Evolutionary conservation across 2,113 vertebrate genomes (phyloP).

Genomic region (Progne subis): DNA sequence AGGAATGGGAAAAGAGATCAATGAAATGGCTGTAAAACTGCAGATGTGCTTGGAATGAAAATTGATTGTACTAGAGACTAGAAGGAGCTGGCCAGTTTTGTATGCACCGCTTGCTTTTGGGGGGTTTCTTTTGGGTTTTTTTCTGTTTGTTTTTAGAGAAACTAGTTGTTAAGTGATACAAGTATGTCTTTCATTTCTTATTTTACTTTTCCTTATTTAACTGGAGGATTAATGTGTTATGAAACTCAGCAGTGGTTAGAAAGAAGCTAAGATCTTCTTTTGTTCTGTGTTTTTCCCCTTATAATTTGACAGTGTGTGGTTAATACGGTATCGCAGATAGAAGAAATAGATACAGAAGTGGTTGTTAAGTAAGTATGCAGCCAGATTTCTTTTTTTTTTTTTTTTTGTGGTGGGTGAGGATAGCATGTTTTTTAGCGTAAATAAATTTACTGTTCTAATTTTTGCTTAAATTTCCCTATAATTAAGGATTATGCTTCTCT

Average conservation of each 20-base stretch:
- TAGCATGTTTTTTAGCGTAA: not conserved
- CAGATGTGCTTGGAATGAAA: not conserved
- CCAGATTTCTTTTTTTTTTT: not conserved
- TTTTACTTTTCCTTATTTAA: not conserved
- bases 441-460: not conserved
- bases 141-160: not conserved
- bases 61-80: not conserved
- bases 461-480: not conserved
- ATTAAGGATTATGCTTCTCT: not conserved
- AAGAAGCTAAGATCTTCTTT: slow-evolving; percentile 53
- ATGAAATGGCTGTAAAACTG: not conserved
- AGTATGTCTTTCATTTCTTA: not conserved
- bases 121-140: not conserved
- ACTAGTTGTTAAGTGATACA: not conserved
- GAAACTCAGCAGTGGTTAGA: slow-evolving; percentile 1
- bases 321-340: slow-evolving; percentile 84
- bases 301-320: slow-evolving; percentile 85
- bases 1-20: not conserved
- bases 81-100: not conserved
- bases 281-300: not conserved
- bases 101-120: not conserved
- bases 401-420: not conserved
- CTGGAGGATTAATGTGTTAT: not conserved
- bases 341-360: slow-evolving; percentile 90
- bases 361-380: slow-evolving; percentile 88